Percentiles rank a stretch among this genome's conserved stretches.
Conservation (phyloP, 2,113 vertebrate genomes). For the Grammomys dolichurus region DNA sequence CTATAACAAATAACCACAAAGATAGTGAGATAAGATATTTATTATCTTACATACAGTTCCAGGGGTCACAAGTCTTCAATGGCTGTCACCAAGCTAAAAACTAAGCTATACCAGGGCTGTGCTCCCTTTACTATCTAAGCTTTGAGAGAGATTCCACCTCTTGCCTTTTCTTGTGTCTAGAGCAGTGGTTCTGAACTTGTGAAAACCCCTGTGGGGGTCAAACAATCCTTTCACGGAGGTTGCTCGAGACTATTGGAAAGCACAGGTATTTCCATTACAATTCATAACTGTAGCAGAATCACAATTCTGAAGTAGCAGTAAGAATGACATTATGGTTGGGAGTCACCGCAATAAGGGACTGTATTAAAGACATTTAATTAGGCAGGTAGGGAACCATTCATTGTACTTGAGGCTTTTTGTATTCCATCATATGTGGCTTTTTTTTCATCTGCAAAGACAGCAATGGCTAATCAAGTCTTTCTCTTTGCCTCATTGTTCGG, state of each 20-base stretch:
- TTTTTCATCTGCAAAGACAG: background rate
- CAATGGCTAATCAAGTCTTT: background rate
- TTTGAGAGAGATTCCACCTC: background rate
- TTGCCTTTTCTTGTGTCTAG: background rate
- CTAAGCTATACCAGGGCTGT: background rate
- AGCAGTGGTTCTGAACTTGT: background rate
- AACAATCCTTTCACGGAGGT: background rate
- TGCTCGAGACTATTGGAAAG: background rate
- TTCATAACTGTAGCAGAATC: too few relatives aligned
- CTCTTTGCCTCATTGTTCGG: background rate
- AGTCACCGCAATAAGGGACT: too few relatives aligned
- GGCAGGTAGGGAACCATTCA: too few relatives aligned
- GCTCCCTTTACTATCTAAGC: background rate
- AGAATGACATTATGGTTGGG: too few relatives aligned
- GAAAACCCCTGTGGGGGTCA: background rate
- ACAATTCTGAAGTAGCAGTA: too few relatives aligned
- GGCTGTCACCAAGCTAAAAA: background rate
- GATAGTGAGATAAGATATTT: background rate
- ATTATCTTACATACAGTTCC: background rate
- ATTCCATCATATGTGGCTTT: background rate
- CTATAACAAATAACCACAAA: background rate
- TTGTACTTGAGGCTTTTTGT: too few relatives aligned
- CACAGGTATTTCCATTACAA: too few relatives aligned
- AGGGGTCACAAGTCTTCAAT: background rate
- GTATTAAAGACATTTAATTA: too few relatives aligned